Percentiles rank a stretch among this genome's conserved stretches.
Conservation (phyloP, 2,113 vertebrate species). For the Sylvilagus bachmani region DNA sequence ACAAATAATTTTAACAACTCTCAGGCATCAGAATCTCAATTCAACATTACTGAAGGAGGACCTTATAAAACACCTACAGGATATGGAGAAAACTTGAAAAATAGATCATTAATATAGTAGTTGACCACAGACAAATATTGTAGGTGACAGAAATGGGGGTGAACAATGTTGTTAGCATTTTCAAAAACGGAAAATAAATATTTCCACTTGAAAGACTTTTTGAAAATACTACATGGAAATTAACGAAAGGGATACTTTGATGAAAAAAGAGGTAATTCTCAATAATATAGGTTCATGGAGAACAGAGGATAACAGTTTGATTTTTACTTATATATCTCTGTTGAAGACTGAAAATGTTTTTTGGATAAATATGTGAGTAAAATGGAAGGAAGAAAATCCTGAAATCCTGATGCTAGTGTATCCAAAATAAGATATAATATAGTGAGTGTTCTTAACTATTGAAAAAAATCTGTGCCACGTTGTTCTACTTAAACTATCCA, state of each 20-base stretch:
- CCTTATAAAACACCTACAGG: not conserved
- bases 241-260: not conserved
- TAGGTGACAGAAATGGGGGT: not conserved
- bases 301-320: not conserved
- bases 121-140: not conserved
- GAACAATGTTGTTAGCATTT: not conserved
- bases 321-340: not conserved
- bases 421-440: too few relatives aligned
- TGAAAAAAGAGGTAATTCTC: not conserved
- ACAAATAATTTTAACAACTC: not conserved
- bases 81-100: not conserved
- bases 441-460: not conserved
- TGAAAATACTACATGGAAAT: not conserved
- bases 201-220: not conserved
- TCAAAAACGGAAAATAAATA: not conserved
- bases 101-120: not conserved
- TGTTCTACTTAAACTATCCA: not conserved
- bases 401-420: not conserved
- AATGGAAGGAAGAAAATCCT: not conserved
- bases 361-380: not conserved
- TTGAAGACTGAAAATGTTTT: not conserved
- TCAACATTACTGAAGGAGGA: not conserved
- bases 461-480: not conserved
- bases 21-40: not conserved
- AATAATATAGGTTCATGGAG: not conserved